Percentiles rank a stretch among this genome's conserved stretches.
Conservation (phyloP, 2,113 vertebrate species). For the Malaclemys terrapin region DNA sequence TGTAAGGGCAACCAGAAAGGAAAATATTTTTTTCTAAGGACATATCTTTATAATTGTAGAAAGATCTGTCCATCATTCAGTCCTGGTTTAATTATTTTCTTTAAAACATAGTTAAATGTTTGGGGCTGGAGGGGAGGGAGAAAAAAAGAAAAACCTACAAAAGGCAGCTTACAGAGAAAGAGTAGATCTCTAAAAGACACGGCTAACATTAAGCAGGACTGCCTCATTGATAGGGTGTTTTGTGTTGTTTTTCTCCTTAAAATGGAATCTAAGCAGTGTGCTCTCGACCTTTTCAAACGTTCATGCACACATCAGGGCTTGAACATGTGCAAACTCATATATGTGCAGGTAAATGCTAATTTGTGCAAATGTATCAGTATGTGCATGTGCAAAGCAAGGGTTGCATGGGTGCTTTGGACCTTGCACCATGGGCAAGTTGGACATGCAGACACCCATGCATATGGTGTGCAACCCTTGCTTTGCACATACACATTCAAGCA, state of each 20-base stretch:
- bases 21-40: not conserved
- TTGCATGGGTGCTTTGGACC: not conserved
- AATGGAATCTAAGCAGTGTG: not conserved
- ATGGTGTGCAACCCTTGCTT: not conserved
- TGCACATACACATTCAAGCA: not conserved
- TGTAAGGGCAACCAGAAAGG: not conserved
- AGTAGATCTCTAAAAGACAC: not conserved
- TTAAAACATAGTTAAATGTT: not conserved
- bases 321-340: not conserved
- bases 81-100: not conserved
- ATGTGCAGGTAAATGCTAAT: not conserved
- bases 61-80: not conserved
- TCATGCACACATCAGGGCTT: not conserved
- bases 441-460: accelerated
- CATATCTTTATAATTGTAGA: not conserved
- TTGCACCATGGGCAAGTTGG: not conserved
- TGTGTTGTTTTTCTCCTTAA: not conserved
- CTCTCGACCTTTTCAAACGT: not conserved
- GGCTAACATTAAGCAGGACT: not conserved
- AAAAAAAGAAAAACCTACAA: not conserved
- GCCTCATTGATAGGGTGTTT: not conserved
- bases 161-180: not conserved
- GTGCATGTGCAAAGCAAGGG: not conserved
- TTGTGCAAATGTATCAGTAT: not conserved
- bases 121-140: too few relatives aligned